phyloP scores from a whole-genome alignment of 2,113 vertebrate genomes.

The Macheiramphus alcinus region DNA sequence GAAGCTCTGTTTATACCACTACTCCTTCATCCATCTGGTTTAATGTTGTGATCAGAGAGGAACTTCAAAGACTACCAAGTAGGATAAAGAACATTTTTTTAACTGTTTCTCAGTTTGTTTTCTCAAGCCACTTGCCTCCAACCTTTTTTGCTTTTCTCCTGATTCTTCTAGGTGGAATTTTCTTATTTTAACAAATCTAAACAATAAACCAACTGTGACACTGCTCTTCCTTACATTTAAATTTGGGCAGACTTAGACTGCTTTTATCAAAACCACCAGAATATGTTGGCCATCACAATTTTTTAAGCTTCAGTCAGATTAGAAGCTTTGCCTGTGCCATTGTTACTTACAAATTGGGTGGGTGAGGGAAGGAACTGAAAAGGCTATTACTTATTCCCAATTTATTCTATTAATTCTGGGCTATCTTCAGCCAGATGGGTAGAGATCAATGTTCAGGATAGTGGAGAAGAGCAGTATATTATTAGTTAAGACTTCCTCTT shows the following conservation, averaged over 20 bases:
- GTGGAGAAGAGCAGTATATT: neutral
- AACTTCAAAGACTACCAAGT: neutral
- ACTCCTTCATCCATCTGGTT: neutral
- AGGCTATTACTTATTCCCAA: neutral
- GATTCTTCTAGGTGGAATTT: neutral
- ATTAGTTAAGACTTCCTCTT: neutral
- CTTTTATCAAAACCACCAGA: neutral
- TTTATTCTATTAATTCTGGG: neutral
- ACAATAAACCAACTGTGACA: neutral
- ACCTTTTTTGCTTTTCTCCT: neutral
- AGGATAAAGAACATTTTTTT: neutral
- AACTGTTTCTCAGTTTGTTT: neutral
- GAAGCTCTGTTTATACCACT: neutral
- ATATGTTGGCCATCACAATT: neutral
- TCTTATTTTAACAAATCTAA: neutral
- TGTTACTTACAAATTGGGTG: neutral
- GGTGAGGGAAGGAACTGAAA: neutral
- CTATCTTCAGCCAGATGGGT: neutral
- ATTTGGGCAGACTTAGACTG: neutral
- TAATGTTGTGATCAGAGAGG: neutral
- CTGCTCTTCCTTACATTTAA: neutral
- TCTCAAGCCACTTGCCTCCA: neutral
- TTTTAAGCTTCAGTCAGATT: neutral
- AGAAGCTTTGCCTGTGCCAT: neutral
- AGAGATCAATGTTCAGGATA: neutral